These are phyloP conservation scores for Leucosticte australis DNA, from an alignment of 2,113 vertebrate genomes.

Conservation along the genomic window DNA sequence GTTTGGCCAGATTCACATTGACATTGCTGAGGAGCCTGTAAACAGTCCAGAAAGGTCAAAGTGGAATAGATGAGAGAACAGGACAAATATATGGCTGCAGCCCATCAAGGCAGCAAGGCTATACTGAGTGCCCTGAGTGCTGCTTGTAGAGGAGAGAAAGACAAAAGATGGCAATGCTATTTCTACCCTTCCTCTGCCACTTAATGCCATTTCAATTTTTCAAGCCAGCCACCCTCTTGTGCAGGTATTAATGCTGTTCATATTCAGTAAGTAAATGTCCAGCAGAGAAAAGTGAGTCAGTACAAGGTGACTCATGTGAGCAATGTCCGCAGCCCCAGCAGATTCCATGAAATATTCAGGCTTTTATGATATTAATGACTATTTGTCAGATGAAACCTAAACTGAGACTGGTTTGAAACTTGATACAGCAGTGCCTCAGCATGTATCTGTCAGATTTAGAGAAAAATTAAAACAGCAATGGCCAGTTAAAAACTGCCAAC, in stretches of 20 bases:
- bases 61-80: background rate
- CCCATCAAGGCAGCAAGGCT: background rate
- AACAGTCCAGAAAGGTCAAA: background rate
- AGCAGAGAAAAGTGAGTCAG: background rate
- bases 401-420: background rate
- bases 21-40: background rate
- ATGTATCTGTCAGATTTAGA: background rate
- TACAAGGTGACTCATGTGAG: background rate
- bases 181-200: background rate
- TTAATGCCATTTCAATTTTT: background rate
- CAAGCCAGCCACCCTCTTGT: background rate
- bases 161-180: background rate
- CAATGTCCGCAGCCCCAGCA: background rate
- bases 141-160: background rate
- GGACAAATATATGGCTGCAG: background rate
- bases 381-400: background rate
- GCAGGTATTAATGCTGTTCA: background rate
- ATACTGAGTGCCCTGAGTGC: too few relatives aligned
- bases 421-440: background rate
- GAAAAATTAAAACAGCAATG: background rate
- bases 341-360: background rate
- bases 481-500: background rate
- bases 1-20: background rate
- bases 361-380: background rate
- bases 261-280: background rate